Evolutionary conservation across 2,888 invertebrate genomes (phyloP).

Genomic region (Tinea trinotella): DNA sequence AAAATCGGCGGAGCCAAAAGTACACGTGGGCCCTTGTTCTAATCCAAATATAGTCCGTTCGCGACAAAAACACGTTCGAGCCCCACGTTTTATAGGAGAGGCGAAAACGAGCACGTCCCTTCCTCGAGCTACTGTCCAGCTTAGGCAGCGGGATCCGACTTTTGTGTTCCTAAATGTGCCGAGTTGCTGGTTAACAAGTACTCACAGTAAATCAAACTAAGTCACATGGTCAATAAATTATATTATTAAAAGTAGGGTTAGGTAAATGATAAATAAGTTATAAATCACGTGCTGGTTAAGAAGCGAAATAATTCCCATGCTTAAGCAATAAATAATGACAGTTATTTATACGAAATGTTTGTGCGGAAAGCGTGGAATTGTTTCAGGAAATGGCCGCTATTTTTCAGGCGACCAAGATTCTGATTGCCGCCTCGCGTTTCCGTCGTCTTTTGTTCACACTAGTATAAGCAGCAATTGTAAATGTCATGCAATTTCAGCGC

Average conservation of each 20-base stretch:
- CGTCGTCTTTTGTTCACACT: conserved; percentile 25
- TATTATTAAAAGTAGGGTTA: not conserved
- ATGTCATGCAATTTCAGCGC: not conserved
- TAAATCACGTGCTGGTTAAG: conserved; percentile 5
- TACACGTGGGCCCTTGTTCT: too few species aligned
- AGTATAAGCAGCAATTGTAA: not conserved
- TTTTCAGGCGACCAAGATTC: conserved; percentile 37
- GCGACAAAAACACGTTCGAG: too few species aligned
- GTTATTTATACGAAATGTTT: conserved; percentile 42
- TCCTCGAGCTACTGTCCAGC: too few species aligned
- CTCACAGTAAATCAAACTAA: too few species aligned
- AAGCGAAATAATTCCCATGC: conserved; percentile 10
- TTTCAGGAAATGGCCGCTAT: conserved; percentile 52
- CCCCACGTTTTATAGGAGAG: too few species aligned
- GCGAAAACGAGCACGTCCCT: too few species aligned
- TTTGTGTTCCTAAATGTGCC: too few species aligned
- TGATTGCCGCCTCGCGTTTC: conserved; percentile 43
- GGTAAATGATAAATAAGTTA: conserved; percentile 8
- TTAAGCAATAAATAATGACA: conserved; percentile 36
- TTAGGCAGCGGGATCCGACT: too few species aligned
- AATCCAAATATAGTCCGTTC: too few species aligned
- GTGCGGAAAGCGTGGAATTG: conserved; percentile 44
- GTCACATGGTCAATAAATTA: too few species aligned
- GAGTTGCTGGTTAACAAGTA: too few species aligned
- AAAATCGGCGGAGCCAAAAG: too few species aligned